Evolutionary conservation across 2,797 vertebrate species (phyloP).

Genomic region (Phrynocephalus vlangalii): DNA sequence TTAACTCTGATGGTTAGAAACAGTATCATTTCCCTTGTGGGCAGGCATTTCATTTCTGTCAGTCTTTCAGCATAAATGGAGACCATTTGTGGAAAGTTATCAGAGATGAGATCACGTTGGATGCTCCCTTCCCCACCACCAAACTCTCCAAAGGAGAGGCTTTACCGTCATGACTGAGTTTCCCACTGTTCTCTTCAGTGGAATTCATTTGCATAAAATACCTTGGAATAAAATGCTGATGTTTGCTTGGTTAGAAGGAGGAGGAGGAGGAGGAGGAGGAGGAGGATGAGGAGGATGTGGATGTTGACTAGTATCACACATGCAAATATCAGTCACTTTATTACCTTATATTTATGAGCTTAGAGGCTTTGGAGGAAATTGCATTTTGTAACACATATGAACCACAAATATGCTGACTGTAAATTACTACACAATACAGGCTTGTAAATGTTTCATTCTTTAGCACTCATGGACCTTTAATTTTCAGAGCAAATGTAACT

Average conservation of each 20-base stretch:
- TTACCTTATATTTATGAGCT: constrained; percentile 34
- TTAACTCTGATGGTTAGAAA: constrained; percentile 54
- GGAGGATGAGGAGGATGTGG: neutral
- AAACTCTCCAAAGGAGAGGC: neutral
- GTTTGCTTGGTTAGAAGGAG: constrained; percentile 41
- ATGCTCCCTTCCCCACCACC: constrained; percentile 14
- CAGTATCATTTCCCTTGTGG: constrained; percentile 40
- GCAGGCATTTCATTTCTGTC: constrained; percentile 58
- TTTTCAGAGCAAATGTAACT: constrained; percentile 12
- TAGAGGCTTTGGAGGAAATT: neutral
- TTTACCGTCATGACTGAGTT: constrained; percentile 31
- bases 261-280: neutral
- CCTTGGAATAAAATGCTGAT: constrained; percentile 38
- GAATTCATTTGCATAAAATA: constrained; percentile 66
- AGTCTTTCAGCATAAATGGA: constrained; percentile 56
- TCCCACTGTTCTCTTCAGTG: constrained; percentile 35
- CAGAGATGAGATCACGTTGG: constrained; percentile 36
- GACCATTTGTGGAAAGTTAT: constrained; percentile 54
- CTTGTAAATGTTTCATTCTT: neutral
- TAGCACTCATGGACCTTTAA: constrained; percentile 21
- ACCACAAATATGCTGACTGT: neutral
- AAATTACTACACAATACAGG: constrained; percentile 30
- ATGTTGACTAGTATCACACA: constrained; percentile 13
- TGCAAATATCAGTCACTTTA: constrained; percentile 23
- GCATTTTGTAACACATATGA: constrained; percentile 8